Evolutionary conservation across 2,113 vertebrate species (phyloP).

Genomic region (Ivindomyrus marchei): DNA sequence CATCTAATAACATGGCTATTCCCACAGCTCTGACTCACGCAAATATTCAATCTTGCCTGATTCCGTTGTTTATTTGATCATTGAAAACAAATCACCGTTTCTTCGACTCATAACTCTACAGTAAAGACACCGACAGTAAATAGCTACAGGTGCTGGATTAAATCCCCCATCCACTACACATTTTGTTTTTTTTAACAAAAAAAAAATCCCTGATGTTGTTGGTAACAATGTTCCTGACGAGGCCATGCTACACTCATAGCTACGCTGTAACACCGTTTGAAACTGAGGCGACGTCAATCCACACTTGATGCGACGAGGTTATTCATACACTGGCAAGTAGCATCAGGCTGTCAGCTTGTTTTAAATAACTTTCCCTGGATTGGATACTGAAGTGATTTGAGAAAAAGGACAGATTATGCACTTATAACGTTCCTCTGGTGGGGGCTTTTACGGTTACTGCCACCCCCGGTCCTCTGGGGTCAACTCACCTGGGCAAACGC

Average conservation of each 20-base stretch:
- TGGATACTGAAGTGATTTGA: background rate
- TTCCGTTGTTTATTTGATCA: background rate
- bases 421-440: background rate
- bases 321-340: background rate
- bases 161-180: background rate
- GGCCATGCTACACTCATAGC: background rate
- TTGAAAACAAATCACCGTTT: background rate
- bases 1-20: background rate
- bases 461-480: background rate
- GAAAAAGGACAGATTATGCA: background rate
- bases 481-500: conserved; percentile 62
- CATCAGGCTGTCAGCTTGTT: background rate
- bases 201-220: background rate
- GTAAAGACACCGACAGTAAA: background rate
- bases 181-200: background rate
- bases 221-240: background rate
- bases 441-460: background rate
- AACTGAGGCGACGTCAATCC: background rate
- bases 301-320: background rate
- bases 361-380: background rate
- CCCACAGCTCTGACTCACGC: background rate
- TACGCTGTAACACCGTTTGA: background rate
- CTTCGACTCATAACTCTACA: background rate
- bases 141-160: background rate
- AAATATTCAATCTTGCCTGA: background rate